These are phyloP conservation scores for Epinephelus malabaricus DNA, from an alignment of 2,797 vertebrate genomes.

Conservation along the genomic window DNA sequence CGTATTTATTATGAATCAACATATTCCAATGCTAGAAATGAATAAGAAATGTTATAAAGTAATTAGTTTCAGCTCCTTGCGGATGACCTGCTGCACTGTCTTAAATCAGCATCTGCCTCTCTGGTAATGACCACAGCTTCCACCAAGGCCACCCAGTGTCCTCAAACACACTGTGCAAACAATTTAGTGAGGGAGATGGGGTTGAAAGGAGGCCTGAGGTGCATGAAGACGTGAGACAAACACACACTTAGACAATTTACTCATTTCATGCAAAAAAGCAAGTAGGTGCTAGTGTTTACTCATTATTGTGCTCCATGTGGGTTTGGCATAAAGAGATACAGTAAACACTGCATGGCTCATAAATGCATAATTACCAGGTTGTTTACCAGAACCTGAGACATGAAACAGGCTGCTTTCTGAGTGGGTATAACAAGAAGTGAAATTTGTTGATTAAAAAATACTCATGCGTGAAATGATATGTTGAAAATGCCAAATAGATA, in stretches of 20 bases:
- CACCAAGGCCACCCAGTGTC: background rate
- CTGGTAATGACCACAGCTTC: slow-evolving; percentile 1
- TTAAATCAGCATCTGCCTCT: background rate
- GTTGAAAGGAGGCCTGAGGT: slow-evolving; percentile 3
- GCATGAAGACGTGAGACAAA: slow-evolving; percentile 17
- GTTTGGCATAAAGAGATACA: background rate
- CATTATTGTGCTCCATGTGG: slow-evolving; percentile 13
- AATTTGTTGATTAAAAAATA: background rate
- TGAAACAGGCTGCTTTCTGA: background rate
- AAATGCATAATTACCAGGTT: slow-evolving; percentile 9
- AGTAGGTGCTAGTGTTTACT: background rate
- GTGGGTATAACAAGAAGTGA: background rate
- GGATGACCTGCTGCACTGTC: background rate
- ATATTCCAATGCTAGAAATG: background rate
- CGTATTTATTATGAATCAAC: background rate
- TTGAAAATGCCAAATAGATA: background rate
- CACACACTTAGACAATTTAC: slow-evolving; percentile 7
- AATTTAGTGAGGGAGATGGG: background rate
- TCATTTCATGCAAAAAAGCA: background rate
- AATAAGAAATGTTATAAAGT: background rate
- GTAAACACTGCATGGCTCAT: background rate
- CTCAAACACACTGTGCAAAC: slow-evolving; percentile 1
- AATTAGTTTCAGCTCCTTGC: background rate
- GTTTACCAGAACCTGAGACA: slow-evolving; percentile 3
- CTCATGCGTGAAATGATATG: background rate